A percentile compares a stretch with the other conserved stretches of the same genome.
Evolutionary conservation across 2,888 invertebrate genomes (phyloP).

Genomic region (Onchidella celtica): DNA sequence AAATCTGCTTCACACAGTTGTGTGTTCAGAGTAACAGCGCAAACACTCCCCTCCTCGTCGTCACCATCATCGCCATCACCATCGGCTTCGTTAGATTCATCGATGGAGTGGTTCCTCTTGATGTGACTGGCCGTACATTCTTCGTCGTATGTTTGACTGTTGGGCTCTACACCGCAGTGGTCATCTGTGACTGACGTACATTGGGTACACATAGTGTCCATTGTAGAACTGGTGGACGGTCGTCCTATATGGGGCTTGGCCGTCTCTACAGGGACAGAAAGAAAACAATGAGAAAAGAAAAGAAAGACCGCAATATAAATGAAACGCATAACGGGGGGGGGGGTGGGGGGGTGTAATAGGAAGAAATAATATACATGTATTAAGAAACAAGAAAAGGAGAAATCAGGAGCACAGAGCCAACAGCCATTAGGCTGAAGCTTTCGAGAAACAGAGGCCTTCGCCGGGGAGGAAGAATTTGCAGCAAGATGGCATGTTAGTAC

Average conservation of each 20-base stretch:
- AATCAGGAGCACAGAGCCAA: too few relatives aligned
- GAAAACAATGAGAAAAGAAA: too few relatives aligned
- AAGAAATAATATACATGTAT: too few relatives aligned
- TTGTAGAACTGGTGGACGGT: constrained; percentile 20
- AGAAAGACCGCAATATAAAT: too few relatives aligned
- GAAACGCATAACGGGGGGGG: too few relatives aligned
- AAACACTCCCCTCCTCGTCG: neutral
- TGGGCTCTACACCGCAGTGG: neutral
- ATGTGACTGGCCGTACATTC: neutral
- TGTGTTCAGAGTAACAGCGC: neutral
- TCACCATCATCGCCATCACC: neutral
- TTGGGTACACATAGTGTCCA: constrained; percentile 6
- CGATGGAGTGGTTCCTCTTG: neutral
- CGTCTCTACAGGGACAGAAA: neutral
- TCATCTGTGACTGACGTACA: constrained; percentile 4
- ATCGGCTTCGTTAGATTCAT: neutral
- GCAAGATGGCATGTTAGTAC: too few relatives aligned
- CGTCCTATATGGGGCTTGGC: neutral
- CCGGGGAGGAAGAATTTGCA: too few relatives aligned
- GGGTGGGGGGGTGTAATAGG: too few relatives aligned
- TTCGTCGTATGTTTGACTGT: neutral
- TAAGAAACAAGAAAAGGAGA: too few relatives aligned
- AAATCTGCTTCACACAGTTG: too few relatives aligned
- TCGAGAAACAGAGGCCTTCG: too few relatives aligned
- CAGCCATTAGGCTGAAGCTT: too few relatives aligned